Percentiles rank a stretch among this genome's conserved stretches.
Evolutionary conservation across 2,113 vertebrate genomes (phyloP).

Genomic region (Eubucco bourcierii): DNA sequence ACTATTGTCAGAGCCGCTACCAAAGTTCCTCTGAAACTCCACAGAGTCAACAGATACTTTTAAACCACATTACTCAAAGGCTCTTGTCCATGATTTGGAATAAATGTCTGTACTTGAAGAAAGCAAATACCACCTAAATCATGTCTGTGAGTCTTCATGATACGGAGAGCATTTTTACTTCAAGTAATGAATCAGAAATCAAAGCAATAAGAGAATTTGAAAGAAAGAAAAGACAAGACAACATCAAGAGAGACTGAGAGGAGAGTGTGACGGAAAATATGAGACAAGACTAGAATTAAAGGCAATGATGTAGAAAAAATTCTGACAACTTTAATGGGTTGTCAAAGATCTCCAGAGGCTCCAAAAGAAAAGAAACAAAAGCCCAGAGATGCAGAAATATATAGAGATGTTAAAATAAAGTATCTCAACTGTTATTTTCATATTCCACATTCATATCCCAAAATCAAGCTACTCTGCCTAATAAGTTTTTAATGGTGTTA

Average conservation of each 20-base stretch:
- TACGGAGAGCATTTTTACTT: neutral
- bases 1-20: neutral
- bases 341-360: neutral
- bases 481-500: neutral
- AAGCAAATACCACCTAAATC: neutral
- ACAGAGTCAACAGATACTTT: neutral
- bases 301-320: constrained; percentile 46
- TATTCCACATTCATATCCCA: neutral
- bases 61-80: neutral
- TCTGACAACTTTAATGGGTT: constrained; percentile 25
- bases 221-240: neutral
- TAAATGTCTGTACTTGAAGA: neutral
- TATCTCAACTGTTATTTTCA: neutral
- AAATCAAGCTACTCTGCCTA: neutral
- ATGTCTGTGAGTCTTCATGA: neutral
- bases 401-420: neutral
- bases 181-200: constrained; percentile 4
- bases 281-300: constrained; percentile 36
- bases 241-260: neutral
- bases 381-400: neutral
- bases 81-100: neutral
- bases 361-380: constrained; percentile 16
- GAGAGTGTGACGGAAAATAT: constrained; percentile 3
- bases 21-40: neutral
- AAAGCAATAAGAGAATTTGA: neutral